Evolutionary conservation across 2,888 invertebrate genomes (phyloP).

Genomic region (Agriopis aurantiaria): DNA sequence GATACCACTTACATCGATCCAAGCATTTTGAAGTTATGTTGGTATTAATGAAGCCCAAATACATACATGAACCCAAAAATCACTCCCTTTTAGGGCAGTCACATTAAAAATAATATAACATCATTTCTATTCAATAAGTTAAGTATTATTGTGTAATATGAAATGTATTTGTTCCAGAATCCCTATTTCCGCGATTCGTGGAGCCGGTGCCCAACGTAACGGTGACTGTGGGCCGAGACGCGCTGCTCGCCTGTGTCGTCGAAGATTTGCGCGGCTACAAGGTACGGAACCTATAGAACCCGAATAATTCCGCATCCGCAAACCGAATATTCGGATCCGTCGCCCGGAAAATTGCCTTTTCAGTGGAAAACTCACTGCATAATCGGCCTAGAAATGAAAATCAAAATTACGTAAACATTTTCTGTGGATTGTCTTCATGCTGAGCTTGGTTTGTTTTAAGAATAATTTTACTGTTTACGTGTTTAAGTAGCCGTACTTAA

Average conservation of each 20-base stretch:
- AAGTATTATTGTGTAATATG: background rate
- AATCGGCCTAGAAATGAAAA: slow-evolving; percentile 30
- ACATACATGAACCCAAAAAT: no score
- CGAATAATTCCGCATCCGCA: slow-evolving; percentile 36
- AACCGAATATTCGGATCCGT: slow-evolving; percentile 44
- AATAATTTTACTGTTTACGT: slow-evolving; percentile 3
- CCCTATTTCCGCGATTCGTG: slow-evolving; percentile 92
- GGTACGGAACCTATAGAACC: slow-evolving; percentile 78
- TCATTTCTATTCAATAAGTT: background rate
- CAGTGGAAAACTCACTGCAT: slow-evolving; percentile 37
- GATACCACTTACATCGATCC: no score
- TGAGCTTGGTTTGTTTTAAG: slow-evolving; percentile 6
- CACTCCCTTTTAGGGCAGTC: no score
- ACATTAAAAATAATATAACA: background rate
- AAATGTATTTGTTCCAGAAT: slow-evolving; percentile 71
- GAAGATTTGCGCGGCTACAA: slow-evolving; percentile 95
- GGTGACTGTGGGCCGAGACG: slow-evolving; percentile 94
- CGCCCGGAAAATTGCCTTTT: slow-evolving; percentile 43
- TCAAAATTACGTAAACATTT: slow-evolving; percentile 29
- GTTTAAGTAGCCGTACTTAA: background rate
- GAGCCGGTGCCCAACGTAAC: slow-evolving; percentile 96
- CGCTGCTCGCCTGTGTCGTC: slow-evolving; percentile 94
- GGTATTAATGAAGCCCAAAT: no score
- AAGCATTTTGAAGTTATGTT: no score
- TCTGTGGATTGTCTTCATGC: slow-evolving; percentile 18